Conservation (phyloP, 2,113 vertebrate genomes). For the Herpetotheres cachinnans region DNA sequence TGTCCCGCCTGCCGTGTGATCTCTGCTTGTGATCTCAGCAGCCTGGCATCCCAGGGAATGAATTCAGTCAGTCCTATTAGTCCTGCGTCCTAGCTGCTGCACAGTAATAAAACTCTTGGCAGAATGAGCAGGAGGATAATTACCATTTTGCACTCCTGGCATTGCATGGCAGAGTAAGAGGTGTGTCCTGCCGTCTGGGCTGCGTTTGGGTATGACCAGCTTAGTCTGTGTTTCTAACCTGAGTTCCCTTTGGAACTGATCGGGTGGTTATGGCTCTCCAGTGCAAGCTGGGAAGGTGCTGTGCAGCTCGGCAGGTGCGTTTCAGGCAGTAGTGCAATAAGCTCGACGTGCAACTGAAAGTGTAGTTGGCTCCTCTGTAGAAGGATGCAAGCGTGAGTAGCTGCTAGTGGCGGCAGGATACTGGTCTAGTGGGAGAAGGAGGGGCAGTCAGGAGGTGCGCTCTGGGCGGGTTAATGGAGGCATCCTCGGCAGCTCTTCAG, state of each 20-base stretch:
- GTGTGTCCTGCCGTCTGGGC: not conserved
- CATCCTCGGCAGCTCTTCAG: not conserved
- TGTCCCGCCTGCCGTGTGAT: not conserved
- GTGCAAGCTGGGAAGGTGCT: not conserved
- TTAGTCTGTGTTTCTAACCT: not conserved
- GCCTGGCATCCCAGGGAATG: not conserved
- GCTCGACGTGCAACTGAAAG: accelerated
- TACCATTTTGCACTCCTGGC: not conserved
- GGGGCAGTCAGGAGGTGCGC: accelerated
- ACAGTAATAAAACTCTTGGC: not conserved
- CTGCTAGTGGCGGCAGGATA: not conserved
- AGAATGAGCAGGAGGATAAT: not conserved
- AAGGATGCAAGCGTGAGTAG: not conserved
- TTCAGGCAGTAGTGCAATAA: not conserved
- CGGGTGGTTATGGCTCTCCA: accelerated
- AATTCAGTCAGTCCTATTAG: not conserved
- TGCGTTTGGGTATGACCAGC: not conserved
- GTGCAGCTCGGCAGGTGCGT: accelerated
- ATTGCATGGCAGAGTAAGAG: not conserved
- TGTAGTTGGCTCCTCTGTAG: not conserved
- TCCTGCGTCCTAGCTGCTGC: not conserved
- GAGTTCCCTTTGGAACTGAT: not conserved
- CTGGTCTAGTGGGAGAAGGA: not conserved
- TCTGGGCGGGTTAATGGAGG: not conserved
- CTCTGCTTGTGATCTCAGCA: not conserved